Conservation (phyloP, 1,140 invertebrate species). For the Papilio machaon region DNA sequence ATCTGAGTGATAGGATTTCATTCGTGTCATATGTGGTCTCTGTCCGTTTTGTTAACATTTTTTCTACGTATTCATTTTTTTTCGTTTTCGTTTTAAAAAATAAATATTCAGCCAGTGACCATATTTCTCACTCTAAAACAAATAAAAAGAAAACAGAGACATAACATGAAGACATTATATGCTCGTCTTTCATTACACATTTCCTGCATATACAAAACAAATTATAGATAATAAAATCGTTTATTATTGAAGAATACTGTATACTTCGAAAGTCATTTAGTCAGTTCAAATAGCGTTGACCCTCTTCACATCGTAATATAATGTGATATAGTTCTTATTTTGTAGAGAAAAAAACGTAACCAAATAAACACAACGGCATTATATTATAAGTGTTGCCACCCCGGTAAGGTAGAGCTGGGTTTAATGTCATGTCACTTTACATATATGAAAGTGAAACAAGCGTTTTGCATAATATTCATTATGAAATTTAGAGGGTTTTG, state of each 20-base stretch:
- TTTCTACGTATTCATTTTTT: background rate
- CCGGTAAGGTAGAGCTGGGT: constrained; percentile 4
- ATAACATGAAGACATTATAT: no score
- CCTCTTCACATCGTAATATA: no score
- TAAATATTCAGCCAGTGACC: background rate
- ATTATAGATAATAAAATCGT: no score
- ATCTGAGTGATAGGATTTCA: background rate
- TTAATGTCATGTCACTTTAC: constrained; percentile 26
- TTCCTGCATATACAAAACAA: no score
- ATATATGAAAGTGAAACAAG: constrained; percentile 21
- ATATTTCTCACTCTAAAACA: no score
- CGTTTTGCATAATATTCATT: constrained; percentile 23
- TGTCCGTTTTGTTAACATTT: background rate
- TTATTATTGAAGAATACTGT: no score
- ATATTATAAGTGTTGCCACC: background rate
- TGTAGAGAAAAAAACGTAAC: background rate
- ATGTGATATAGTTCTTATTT: background rate
- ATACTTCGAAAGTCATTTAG: no score
- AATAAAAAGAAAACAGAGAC: no score
- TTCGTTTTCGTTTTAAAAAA: background rate
- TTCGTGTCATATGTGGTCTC: background rate
- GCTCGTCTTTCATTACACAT: no score
- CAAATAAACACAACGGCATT: background rate
- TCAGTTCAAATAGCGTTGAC: no score
- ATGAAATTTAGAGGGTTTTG: constrained; percentile 12